phyloP scores from a whole-genome alignment of 1,140 invertebrate genomes.

The Penaeus chinensis region DNA sequence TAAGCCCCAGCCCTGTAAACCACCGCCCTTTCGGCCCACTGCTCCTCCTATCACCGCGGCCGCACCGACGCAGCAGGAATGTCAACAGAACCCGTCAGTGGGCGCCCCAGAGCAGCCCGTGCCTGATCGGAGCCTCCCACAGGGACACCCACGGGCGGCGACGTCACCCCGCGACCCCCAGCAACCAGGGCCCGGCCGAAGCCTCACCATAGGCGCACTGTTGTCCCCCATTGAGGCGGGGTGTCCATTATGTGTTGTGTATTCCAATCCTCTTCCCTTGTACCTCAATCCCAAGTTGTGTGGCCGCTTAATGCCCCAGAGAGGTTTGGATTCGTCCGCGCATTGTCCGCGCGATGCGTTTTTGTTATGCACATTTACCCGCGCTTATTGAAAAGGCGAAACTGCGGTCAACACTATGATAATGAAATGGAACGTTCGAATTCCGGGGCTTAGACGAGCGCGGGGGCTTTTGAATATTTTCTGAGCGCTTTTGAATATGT shows the following conservation, averaged over 20 bases:
- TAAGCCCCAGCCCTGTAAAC: too few species aligned
- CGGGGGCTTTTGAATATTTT: conserved; percentile 28
- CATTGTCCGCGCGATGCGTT: conserved; percentile 52
- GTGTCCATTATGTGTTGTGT: conserved; percentile 56
- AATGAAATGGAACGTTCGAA: conserved; percentile 38
- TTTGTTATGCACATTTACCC: conserved; percentile 59
- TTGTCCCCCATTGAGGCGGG: conserved; percentile 42
- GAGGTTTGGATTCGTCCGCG: conserved; percentile 52
- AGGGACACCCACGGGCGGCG: not conserved
- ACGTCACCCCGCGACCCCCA: not conserved
- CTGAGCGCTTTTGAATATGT: not conserved
- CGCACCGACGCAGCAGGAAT: too few species aligned
- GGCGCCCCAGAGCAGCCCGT: not conserved
- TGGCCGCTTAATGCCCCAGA: conserved; percentile 57
- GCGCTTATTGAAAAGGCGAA: conserved; percentile 51
- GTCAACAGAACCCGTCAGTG: too few species aligned
- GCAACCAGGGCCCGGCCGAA: conserved; percentile 25
- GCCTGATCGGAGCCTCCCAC: conserved; percentile 1
- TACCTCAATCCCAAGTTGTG: conserved; percentile 50
- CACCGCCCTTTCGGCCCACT: too few species aligned
- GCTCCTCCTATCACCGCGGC: too few species aligned
- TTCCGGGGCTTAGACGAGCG: conserved; percentile 15
- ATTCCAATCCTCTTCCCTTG: conserved; percentile 52
- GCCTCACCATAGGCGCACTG: conserved; percentile 25
- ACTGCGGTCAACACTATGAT: conserved; percentile 41